Evolutionary conservation across 2,797 vertebrate species (phyloP).

Genomic region (Lutjanus campechanus): DNA sequence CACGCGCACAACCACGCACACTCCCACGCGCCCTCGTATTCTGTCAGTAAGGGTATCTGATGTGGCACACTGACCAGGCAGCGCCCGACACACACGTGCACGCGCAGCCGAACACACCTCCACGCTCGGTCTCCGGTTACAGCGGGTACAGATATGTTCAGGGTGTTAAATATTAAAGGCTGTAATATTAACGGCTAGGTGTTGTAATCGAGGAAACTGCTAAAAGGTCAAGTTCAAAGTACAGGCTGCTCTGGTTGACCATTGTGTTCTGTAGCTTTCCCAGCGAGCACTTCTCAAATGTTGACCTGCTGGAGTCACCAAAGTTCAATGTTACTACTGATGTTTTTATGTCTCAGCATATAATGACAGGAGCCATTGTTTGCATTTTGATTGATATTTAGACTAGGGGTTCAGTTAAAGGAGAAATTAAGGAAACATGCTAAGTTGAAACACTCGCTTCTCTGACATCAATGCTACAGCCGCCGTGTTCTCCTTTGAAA

Average conservation of each 20-base stretch:
- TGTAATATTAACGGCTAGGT: slow-evolving; percentile 72
- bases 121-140: slow-evolving; percentile 68
- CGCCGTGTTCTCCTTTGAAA: no score
- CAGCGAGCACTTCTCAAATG: background rate
- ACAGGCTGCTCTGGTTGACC: slow-evolving; percentile 23
- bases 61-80: slow-evolving; percentile 50
- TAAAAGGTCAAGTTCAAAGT: slow-evolving; percentile 72
- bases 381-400: background rate
- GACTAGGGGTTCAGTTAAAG: background rate
- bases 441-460: no score
- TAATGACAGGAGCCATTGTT: background rate
- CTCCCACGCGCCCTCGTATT: slow-evolving; percentile 23
- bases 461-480: no score
- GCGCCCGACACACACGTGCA: slow-evolving; percentile 18
- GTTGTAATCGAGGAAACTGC: slow-evolving; percentile 69
- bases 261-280: background rate
- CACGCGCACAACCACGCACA: slow-evolving; percentile 39
- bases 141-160: slow-evolving; percentile 54
- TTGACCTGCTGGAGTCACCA: background rate
- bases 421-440: no score
- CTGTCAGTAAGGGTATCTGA: slow-evolving; percentile 79
- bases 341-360: background rate
- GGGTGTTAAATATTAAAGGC: slow-evolving; percentile 80
- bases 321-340: background rate
- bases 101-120: slow-evolving; percentile 51